These are phyloP conservation scores for Platycercus adscitus DNA, from an alignment of 2,113 vertebrate species.

Conservation along the genomic window DNA sequence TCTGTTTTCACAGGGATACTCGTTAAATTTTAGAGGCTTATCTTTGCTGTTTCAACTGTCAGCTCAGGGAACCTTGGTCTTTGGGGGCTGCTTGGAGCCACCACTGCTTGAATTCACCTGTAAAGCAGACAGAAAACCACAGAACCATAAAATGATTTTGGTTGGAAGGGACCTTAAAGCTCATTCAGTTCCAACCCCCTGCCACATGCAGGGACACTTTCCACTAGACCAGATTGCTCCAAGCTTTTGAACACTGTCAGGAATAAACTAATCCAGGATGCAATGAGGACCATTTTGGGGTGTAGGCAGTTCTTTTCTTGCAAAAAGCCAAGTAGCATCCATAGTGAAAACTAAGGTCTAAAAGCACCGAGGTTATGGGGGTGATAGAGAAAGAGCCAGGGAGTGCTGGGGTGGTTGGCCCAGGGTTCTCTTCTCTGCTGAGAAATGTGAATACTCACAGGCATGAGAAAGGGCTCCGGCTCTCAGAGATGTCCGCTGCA, in stretches of 20 bases:
- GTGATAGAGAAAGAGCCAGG: neutral
- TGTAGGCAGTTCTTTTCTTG: neutral
- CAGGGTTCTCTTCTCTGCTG: neutral
- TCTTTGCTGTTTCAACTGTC: conserved; percentile 17
- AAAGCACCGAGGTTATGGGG: neutral
- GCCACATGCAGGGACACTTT: neutral
- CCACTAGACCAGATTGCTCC: neutral
- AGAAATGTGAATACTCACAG: neutral
- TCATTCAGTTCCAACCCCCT: neutral
- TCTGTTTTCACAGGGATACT: conserved; percentile 46
- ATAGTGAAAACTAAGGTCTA: neutral
- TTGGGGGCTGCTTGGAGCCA: neutral
- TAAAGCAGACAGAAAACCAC: neutral
- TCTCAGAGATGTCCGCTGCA: neutral
- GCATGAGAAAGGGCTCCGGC: neutral
- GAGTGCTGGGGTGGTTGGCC: neutral
- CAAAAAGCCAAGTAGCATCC: neutral
- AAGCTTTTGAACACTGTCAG: neutral
- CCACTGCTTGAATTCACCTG: neutral
- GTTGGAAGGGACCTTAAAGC: neutral
- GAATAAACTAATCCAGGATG: neutral
- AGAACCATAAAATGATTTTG: neutral
- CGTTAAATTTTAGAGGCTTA: conserved; percentile 60
- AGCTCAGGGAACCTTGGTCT: neutral
- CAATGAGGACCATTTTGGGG: neutral